phyloP scores from a whole-genome alignment of 2,888 invertebrate genomes.

The Morpho helenor region DNA sequence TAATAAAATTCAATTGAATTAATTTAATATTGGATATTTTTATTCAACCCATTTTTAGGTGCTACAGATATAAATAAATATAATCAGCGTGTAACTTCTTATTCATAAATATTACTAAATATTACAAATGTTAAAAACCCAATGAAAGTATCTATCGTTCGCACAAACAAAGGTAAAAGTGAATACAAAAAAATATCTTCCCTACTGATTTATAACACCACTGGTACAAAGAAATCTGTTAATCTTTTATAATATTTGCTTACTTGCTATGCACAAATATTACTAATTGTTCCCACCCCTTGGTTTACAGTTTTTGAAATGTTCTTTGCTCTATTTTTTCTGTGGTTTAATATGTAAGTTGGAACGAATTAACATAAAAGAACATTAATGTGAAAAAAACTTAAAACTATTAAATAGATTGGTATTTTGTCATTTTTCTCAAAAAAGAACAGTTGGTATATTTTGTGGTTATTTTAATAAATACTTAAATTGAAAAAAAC shows the following conservation, averaged over 20 bases:
- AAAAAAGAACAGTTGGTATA: too few species aligned
- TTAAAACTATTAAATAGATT: too few species aligned
- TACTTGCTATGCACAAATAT: constrained; percentile 44
- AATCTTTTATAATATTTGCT: constrained; percentile 66
- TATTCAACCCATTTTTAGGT: too few species aligned
- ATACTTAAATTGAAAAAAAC: too few species aligned
- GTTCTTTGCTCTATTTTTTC: constrained; percentile 32
- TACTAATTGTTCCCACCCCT: constrained; percentile 47
- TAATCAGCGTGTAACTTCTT: too few species aligned
- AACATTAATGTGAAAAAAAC: too few species aligned
- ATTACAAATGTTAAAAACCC: background rate
- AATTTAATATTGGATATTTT: too few species aligned
- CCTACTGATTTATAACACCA: constrained; percentile 31
- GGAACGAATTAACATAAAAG: background rate
- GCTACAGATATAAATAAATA: too few species aligned
- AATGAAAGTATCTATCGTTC: background rate
- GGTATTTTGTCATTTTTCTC: too few species aligned
- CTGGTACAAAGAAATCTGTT: constrained; percentile 59
- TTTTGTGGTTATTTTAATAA: too few species aligned
- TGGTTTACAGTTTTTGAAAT: constrained; percentile 45
- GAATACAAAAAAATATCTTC: background rate
- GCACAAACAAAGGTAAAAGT: background rate
- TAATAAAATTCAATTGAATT: too few species aligned
- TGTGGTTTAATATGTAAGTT: constrained; percentile 15
- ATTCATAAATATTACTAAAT: background rate